Base-by-base conservation (phyloP, 2,888 invertebrate species). In the Campoletis raptor region DNA sequence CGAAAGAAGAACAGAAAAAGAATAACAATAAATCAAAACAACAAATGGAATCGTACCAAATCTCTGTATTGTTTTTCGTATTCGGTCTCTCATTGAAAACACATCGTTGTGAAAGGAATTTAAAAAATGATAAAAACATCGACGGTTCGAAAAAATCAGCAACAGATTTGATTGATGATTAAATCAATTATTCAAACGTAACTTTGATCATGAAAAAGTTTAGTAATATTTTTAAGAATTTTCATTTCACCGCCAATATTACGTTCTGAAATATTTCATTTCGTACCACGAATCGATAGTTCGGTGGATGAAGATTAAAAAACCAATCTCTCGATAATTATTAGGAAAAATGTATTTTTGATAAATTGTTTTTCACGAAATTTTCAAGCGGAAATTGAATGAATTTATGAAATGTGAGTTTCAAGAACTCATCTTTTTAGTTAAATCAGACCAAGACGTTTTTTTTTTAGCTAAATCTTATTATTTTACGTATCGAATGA, bases 1-100 rank as follows among this genome's bases (percentile, higher is more conserved):
- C 45, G 45, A 48, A 70, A 36, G 54, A 80, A 45, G 42, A 70
- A 70, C 18, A 69, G 52, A 21, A 78, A 42, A 70, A 70, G 24
- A 24, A 70, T 57, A 70, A 69, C 15, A 69, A 79, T 24, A 52
- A 66, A 24, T 36, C 40, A 40, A 54, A 30, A 54, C 5, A 54
- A 78, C 37, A 48, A 78, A 69, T 40, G 24, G 54, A 69, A 54
- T 67, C 15, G 21, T 24, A 24, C 40, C 10, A 48, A 36, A 42
- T 6, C 45, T 45, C 30, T 48, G 30, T 70, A 9, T 42, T 9
- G 45, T 8, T n/a, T 48, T 24, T 70, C 48, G 30, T 70, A 9
- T 24, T 18, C 18, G 30, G 30, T 70, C 30, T 48, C 8, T 4
- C 48, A 18, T 30, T 21, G 30, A 70, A 70, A 70, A 61, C 70